Conservation (phyloP, 2,888 invertebrate genomes). For the Ophion costatus region DNA sequence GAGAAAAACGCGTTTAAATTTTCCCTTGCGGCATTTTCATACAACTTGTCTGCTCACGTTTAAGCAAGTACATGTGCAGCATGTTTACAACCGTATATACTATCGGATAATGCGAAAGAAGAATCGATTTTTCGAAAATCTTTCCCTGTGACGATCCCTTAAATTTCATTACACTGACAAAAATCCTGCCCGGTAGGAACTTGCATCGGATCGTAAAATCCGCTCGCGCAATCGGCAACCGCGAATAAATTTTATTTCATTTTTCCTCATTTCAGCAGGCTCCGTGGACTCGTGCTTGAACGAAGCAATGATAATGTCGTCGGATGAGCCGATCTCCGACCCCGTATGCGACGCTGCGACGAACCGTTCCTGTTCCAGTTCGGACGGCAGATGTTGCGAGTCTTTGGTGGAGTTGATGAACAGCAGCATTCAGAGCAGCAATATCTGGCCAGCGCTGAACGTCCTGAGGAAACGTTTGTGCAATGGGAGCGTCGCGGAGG, state of each 20-base stretch:
- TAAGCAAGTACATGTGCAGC: no score
- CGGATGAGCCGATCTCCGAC: not conserved
- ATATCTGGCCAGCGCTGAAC: constrained; percentile 24
- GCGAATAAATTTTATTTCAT: not conserved
- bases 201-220: not conserved
- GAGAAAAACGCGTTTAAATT: no score
- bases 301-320: constrained; percentile 14
- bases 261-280: not conserved
- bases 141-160: not conserved
- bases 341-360: not conserved
- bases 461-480: not conserved
- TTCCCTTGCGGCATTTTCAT: no score
- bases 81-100: no score
- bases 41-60: no score
- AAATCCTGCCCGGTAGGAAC: not conserved
- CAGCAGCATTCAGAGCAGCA: constrained; percentile 1
- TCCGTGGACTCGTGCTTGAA: constrained; percentile 19
- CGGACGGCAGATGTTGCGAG: not conserved
- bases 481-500: not conserved
- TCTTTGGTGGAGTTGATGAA: not conserved
- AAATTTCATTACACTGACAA: not conserved
- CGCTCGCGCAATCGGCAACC: not conserved
- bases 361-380: no score
- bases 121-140: no score
- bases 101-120: no score